Conservation (phyloP, 2,113 vertebrate genomes). For the Heterotis niloticus region DNA sequence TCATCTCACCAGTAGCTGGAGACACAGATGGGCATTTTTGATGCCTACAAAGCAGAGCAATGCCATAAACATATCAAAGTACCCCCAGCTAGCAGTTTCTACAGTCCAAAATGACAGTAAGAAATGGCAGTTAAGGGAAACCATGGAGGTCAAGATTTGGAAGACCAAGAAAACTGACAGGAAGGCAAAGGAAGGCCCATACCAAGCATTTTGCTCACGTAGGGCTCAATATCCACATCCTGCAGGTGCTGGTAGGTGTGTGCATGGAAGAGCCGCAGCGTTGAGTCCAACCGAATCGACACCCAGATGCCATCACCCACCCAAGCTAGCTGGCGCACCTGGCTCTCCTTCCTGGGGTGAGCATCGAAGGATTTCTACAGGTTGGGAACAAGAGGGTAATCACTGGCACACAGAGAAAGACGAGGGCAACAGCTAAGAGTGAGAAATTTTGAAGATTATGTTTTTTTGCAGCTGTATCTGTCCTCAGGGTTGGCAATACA, state of each 20-base stretch:
- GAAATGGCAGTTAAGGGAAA: not conserved
- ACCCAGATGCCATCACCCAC: constrained; percentile 88
- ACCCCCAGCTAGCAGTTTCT: too few species aligned
- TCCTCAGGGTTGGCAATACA: too few species aligned
- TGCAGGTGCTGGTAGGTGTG: constrained; percentile 86
- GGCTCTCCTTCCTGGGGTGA: constrained; percentile 85
- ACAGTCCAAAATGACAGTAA: not conserved
- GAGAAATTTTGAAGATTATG: too few species aligned
- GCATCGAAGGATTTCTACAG: constrained; percentile 83
- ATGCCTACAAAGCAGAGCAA: too few species aligned
- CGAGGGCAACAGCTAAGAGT: not conserved
- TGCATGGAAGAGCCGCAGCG: constrained; percentile 81
- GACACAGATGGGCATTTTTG: too few species aligned
- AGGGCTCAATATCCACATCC: constrained; percentile 89
- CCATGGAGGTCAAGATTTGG: not conserved
- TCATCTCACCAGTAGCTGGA: too few species aligned
- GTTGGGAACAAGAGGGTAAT: constrained; percentile 17
- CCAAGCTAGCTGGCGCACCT: constrained; percentile 84
- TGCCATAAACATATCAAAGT: too few species aligned
- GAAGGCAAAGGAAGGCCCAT: constrained; percentile 42
- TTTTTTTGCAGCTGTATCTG: too few species aligned
- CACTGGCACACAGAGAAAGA: not conserved
- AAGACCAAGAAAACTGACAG: too few species aligned
- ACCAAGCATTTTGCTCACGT: constrained; percentile 93
- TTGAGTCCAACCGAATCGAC: constrained; percentile 85